Base-by-base conservation (phyloP, 2,888 invertebrate genomes). In the Aleiodes testaceus region DNA sequence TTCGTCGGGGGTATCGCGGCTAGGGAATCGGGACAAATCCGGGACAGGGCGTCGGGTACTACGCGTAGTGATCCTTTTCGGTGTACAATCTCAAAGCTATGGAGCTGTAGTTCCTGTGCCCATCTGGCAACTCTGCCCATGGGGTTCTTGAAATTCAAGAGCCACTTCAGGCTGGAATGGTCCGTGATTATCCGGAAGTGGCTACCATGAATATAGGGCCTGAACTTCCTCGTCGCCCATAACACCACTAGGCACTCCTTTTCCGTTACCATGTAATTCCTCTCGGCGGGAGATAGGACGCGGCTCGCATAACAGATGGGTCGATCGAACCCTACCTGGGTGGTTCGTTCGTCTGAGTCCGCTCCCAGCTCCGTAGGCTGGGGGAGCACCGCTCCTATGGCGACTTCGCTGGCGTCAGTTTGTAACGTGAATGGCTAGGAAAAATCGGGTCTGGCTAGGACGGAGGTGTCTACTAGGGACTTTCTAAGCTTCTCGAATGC, bases 381-480 rank as follows among this genome's bases (percentile, higher is more conserved):
- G 5, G 26, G 5, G 3, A 26, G 26, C 4, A 26, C 26, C 5
- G 26, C 26, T 5, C 26, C 26, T 3, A 26, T 26, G 3, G 26
- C 18, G 11, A 20, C 16, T 5, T 70, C 49, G 42, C 66, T 70
- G 0, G 72, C 69, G 22, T 72, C 69, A 6, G 66, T 69, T 1
- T 69, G 72, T 5, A 72, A 4, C 1, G 52, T 26, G 16, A 69
- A 66, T 9, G 69, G 69, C 16, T 14, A 11, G 1, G 49, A 6
- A 7, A 73, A 73, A 14, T 70, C 70, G 0, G 64, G 70, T 0
- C 70, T 50, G 5, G 73, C 73, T 9, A 66, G 16, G 2, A 70
- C 66, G 0, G 72, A 66, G 30, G 72, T 64, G n/a, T n/a, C n/a
- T n/a, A n/a, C 3, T 7, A 18, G n/a, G 49, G 55, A 61, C 0